Base-by-base conservation (phyloP, 2,888 invertebrate species). In the Pollenia amentaria region DNA sequence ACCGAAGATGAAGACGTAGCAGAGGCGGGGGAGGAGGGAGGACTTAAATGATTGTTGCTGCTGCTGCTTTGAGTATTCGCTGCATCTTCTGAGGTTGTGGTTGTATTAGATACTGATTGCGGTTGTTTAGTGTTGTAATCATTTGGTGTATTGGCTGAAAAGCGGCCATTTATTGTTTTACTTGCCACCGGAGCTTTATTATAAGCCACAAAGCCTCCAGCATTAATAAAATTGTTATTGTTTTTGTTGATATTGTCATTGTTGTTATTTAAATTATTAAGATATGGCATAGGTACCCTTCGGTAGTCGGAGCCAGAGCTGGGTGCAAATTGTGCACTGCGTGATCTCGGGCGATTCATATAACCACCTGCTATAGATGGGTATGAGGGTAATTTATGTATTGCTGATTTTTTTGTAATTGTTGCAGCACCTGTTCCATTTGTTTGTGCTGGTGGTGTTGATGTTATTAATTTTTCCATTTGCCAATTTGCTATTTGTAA, bases 241-340 rank as follows among this genome's bases (percentile, higher is more conserved):
- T 87, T 88, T 44, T 81, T 83, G 53, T 64, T 82, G 14, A 53
- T 75, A 72, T 75, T 84, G 79, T 76, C 73, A 38, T 84, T 57
- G 16, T 69, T 75, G 46, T 72, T 79, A 40, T 73, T 79, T 12
- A 73, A 65, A 60, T 62, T 67, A 65, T 57, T 79, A 11, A 60
- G 14, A 55, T 77, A 85, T 46, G 72, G 48, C 1, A 53, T 48
- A 18, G 60, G 81, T 65, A 86, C 89, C 76, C 76, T 84, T 60
- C 82, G 83, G 84, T 16, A 87, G 11, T 87, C 87, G 8, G 87
- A 84, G 6, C 91, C 88, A 3, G 90, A 89, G 79, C 90, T 92
- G 8, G 92, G 90, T 76, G 92, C 91, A 78, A 92, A 92, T 87
- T 92, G 92, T 6, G 92, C 90, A 46, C 90, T 90, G 21, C 89